Evolutionary conservation across 2,113 vertebrate species (phyloP).

Genomic region (Saccopteryx bilineata): DNA sequence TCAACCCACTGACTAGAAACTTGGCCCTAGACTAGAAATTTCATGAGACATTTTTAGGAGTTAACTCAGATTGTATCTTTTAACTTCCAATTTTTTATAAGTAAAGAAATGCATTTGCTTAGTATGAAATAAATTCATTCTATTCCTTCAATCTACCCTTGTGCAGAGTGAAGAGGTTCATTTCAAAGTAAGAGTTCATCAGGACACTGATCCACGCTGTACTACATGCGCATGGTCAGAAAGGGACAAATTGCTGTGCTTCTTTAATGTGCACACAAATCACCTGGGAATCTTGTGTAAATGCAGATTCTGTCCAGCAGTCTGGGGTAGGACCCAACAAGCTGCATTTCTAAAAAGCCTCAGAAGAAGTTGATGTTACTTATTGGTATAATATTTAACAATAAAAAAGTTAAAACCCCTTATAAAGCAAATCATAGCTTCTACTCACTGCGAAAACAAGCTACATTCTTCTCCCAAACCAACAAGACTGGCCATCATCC

Average conservation of each 20-base stretch:
- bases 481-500: background rate
- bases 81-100: background rate
- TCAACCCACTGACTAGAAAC: too few species aligned
- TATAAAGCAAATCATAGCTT: background rate
- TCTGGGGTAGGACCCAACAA: background rate
- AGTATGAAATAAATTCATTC: background rate
- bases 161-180: background rate
- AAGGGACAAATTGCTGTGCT: background rate
- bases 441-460: background rate
- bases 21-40: background rate
- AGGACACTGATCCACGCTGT: background rate
- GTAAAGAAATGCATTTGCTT: background rate
- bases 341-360: background rate
- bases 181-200: background rate
- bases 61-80: background rate
- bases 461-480: background rate
- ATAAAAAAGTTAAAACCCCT: conserved; percentile 19
- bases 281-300: background rate
- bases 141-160: background rate
- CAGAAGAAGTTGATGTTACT: background rate
- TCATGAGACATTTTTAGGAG: conserved; percentile 27
- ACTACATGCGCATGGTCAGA: background rate
- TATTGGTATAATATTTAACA: background rate
- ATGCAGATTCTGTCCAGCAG: background rate
- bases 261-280: background rate